Percentiles rank a stretch among this genome's conserved stretches.
Evolutionary conservation across 2,113 vertebrate species (phyloP).

Genomic region (Salvelinus namaycush): DNA sequence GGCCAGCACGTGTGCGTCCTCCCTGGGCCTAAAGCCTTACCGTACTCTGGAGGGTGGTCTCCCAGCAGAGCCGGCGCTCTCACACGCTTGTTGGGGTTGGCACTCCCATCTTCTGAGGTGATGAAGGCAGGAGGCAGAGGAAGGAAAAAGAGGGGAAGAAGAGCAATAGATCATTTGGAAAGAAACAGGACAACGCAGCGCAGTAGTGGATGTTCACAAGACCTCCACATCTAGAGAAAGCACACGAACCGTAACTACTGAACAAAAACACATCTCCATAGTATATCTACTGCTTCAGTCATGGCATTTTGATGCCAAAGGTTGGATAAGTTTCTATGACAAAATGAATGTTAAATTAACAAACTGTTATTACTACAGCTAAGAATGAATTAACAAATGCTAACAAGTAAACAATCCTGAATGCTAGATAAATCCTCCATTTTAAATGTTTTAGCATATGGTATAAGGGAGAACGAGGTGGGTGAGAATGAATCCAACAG

Average conservation of each 20-base stretch:
- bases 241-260: not conserved
- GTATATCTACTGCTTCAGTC: no score
- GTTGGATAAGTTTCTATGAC: no score
- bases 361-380: no score
- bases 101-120: conserved; percentile 76
- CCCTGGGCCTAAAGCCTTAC: conserved; percentile 54
- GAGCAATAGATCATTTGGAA: conserved; percentile 11
- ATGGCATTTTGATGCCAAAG: no score
- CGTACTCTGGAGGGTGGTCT: conserved; percentile 89
- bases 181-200: not conserved
- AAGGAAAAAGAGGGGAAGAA: not conserved
- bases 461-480: no score
- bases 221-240: not conserved
- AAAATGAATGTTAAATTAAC: no score
- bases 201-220: not conserved
- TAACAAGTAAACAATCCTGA: no score
- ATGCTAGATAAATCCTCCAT: no score
- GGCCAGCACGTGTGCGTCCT: not conserved
- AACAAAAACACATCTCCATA: no score
- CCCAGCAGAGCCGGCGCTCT: conserved; percentile 89
- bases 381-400: no score
- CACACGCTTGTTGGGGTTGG: conserved; percentile 89
- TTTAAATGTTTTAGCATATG: no score
- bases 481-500: no score
- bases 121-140: conserved; percentile 5